Conservation (phyloP, 2,797 vertebrate species). For the Anableps anableps region DNA sequence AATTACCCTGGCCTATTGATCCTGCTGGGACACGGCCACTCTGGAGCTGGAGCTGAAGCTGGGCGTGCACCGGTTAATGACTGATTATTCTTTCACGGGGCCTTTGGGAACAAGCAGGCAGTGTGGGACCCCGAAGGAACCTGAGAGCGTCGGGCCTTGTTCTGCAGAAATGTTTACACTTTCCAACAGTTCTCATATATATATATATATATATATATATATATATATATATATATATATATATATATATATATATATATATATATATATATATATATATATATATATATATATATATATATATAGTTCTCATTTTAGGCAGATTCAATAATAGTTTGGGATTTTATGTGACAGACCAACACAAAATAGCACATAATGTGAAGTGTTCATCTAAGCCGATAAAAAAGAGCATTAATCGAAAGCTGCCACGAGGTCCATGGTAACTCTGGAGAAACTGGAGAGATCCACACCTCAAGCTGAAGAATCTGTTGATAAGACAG, state of each 20-base stretch:
- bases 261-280: too few relatives aligned
- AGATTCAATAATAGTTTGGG: background rate
- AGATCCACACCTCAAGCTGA: background rate
- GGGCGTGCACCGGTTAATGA: constrained; percentile 81
- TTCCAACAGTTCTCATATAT: constrained; percentile 51
- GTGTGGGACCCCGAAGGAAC: constrained; percentile 59
- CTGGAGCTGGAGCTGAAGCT: constrained; percentile 76
- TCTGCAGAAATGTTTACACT: constrained; percentile 53
- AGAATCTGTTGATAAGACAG: background rate
- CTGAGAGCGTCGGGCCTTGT: constrained; percentile 35
- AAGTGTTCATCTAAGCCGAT: background rate
- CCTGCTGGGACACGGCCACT: constrained; percentile 74
- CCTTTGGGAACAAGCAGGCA: constrained; percentile 60
- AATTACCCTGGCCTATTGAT: constrained; percentile 88
- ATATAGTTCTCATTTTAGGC: too few relatives aligned
- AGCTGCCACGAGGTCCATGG: background rate
- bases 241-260: too few relatives aligned
- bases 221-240: too few relatives aligned
- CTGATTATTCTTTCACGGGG: constrained; percentile 75
- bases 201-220: too few relatives aligned
- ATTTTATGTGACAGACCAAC: background rate
- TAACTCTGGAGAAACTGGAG: background rate
- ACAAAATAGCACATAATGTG: background rate
- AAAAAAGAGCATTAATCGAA: background rate
- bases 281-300: too few relatives aligned